Percentiles rank a stretch among this genome's conserved stretches.
These are phyloP conservation scores for Caenorhabditis latens DNA, from an alignment of 1,140 invertebrate genomes.

Conservation along the genomic window DNA sequence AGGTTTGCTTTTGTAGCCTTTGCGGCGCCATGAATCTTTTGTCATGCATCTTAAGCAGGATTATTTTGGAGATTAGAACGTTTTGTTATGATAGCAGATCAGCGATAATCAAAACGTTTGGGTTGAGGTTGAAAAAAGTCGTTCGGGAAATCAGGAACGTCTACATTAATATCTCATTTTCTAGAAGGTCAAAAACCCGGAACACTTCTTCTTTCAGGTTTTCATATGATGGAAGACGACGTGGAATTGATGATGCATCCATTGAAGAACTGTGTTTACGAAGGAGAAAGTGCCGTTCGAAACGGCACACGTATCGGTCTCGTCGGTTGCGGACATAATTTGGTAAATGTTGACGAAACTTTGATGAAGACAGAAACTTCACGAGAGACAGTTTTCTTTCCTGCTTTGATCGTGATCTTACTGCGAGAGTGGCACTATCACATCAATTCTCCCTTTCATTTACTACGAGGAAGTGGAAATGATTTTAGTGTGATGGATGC, in stretches of 20 bases:
- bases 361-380: slow-evolving; percentile 34
- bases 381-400: background rate
- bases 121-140: background rate
- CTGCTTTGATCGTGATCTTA: slow-evolving; percentile 2
- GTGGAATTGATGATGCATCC: slow-evolving; percentile 43
- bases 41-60: slow-evolving; percentile 29
- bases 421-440: slow-evolving; percentile 26
- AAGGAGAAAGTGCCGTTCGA: slow-evolving; percentile 43
- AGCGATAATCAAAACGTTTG: background rate
- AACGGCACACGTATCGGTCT: slow-evolving; percentile 55
- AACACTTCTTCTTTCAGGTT: slow-evolving; percentile 48
- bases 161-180: background rate
- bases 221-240: slow-evolving; percentile 51
- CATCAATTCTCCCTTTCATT: slow-evolving; percentile 24
- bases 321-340: slow-evolving; percentile 58
- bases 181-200: slow-evolving; percentile 28
- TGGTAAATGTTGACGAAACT: slow-evolving; percentile 50
- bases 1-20: slow-evolving; percentile 45
- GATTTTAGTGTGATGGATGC: slow-evolving; percentile 18
- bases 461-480: slow-evolving; percentile 14
- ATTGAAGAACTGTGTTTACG: slow-evolving; percentile 55
- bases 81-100: slow-evolving; percentile 20
- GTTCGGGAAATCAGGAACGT: slow-evolving; percentile 29
- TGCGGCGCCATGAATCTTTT: background rate
- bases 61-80: slow-evolving; percentile 21